These are phyloP conservation scores for Diglossa cyanea DNA, from an alignment of 2,797 vertebrate genomes.

Conservation along the genomic window DNA sequence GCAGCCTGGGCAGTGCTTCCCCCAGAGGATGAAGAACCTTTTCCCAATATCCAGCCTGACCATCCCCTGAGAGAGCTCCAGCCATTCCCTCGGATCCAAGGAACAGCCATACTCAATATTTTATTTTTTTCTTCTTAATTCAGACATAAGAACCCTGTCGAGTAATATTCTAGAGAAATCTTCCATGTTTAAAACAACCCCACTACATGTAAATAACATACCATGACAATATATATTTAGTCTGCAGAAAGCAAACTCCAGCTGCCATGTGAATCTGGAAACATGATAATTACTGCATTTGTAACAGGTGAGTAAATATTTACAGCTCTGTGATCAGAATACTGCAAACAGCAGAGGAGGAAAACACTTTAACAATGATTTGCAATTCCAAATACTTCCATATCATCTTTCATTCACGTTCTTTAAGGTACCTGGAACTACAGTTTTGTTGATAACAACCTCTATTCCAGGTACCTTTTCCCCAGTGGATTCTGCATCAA, in stretches of 20 bases:
- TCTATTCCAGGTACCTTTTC: not conserved
- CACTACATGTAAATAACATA: not conserved
- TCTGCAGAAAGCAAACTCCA: not conserved
- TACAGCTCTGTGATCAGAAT: not conserved
- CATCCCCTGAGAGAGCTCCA: not conserved
- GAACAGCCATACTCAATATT: not conserved
- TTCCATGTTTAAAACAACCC: fast-evolving
- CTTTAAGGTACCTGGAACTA: not conserved
- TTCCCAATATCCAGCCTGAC: not conserved
- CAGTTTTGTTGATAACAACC: not conserved
- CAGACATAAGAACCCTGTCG: not conserved
- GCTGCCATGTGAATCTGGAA: not conserved
- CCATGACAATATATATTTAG: not conserved
- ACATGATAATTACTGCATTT: not conserved
- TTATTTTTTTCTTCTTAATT: not conserved
- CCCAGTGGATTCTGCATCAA: not conserved
- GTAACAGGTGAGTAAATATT: not conserved
- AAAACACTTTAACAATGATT: not conserved
- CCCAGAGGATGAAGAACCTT: not conserved
- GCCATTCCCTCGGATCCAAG: fast-evolving
- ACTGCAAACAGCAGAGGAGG: not conserved
- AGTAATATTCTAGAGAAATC: not conserved
- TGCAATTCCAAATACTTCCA: not conserved
- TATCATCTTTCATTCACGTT: not conserved
- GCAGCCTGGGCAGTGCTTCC: not conserved